Conservation (phyloP, 2,888 invertebrate species). For the Hedya salicella region DNA sequence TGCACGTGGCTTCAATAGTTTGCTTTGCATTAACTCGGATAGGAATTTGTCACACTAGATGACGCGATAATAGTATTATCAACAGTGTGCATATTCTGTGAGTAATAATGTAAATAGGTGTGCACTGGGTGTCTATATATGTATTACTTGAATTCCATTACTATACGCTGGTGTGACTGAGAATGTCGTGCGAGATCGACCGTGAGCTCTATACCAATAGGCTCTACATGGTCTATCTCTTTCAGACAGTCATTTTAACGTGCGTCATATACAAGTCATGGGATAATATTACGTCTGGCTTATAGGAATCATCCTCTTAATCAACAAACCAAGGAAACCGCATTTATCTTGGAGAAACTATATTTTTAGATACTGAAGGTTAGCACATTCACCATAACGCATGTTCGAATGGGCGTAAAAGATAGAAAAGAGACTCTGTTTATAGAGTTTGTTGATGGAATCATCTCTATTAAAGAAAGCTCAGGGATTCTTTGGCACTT, state of each 20-base stretch:
- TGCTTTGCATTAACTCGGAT: slow-evolving; percentile 24
- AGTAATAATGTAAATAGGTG: slow-evolving; percentile 38
- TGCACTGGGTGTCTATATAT: slow-evolving; percentile 16
- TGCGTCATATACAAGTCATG: background rate
- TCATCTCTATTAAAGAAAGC: too few relatives aligned
- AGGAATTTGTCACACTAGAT: slow-evolving; percentile 29
- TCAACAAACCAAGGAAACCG: background rate
- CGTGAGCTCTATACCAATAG: background rate
- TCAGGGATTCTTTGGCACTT: too few relatives aligned
- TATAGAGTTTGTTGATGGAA: too few relatives aligned
- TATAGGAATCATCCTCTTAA: background rate
- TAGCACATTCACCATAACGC: background rate
- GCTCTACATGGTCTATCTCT: background rate
- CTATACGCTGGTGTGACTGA: background rate
- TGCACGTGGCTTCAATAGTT: slow-evolving; percentile 12
- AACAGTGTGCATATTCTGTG: slow-evolving; percentile 19
- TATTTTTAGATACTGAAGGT: background rate
- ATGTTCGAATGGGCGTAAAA: too few relatives aligned
- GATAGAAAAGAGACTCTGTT: too few relatives aligned
- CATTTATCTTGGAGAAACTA: background rate
- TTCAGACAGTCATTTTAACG: background rate
- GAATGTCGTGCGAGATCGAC: background rate
- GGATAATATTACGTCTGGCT: background rate
- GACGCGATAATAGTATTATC: slow-evolving; percentile 13
- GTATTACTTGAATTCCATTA: slow-evolving; percentile 18